phyloP scores from a whole-genome alignment of 2,888 invertebrate genomes.

The Dromius quadrimaculatus region DNA sequence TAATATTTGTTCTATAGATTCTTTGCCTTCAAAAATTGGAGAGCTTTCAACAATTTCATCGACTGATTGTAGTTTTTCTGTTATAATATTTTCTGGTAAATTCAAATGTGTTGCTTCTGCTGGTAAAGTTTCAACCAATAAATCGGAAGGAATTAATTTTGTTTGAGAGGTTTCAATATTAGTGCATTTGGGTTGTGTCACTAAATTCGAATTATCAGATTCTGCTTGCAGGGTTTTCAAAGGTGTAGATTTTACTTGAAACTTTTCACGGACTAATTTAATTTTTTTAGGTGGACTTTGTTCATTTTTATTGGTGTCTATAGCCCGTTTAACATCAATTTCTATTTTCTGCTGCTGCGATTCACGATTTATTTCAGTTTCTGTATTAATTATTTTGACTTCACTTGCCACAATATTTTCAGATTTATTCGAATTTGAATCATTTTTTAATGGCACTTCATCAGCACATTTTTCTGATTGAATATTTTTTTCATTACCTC shows the following conservation, averaged over 20 bases:
- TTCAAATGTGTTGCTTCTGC: too few species aligned
- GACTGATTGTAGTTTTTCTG: not conserved
- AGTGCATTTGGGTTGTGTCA: too few species aligned
- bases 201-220: not conserved
- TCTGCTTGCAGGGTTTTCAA: not conserved
- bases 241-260: not conserved
- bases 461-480: not conserved
- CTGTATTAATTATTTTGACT: constrained; percentile 2
- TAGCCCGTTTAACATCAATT: constrained; percentile 12
- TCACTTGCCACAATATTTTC: constrained; percentile 5
- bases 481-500: not conserved
- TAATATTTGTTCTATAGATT: constrained; percentile 22
- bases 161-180: constrained; percentile 3
- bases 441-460: constrained; percentile 7
- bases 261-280: constrained; percentile 45
- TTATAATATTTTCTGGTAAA: too few species aligned
- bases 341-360: too few species aligned
- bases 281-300: constrained; percentile 46
- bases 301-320: constrained; percentile 12
- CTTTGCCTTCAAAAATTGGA: not conserved
- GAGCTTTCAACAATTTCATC: not conserved
- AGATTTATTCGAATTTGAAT: constrained; percentile 51
- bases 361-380: not conserved
- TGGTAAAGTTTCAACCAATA: too few species aligned
- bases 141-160: too few species aligned